Base-by-base conservation (phyloP, 2,888 invertebrate genomes). In the Nymphalis urticae region DNA sequence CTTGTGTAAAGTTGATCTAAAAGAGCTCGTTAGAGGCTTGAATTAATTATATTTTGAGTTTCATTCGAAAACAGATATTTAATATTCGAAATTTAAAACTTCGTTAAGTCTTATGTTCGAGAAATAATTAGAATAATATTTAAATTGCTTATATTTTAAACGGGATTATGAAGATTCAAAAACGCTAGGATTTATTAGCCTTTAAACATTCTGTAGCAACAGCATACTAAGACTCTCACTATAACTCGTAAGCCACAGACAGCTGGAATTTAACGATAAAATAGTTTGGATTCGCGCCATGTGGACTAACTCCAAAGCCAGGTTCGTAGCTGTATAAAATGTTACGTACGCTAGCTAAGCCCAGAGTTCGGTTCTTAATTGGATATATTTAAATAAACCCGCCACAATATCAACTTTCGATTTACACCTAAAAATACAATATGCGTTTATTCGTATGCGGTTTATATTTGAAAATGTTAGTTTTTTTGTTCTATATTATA, bases 261-360 rank as follows among this genome's bases (percentile, higher is more conserved):
- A 62, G 48, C 65, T 71, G 63, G 60, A 71, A 71, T 66, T 68
- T 68, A 70, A 63, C 64, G 68, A 66, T 71, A 66, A 68, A 68
- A 69, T 69, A 71, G 63, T 66, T 69, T 71, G 69, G 68, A 71
- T 66, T 61, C 56, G 36, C 24, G 69, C 69, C 71, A 71, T 66
- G 61, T 71, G 71, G 68, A 66, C 62, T 66, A 66, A 64, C 56
- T 71, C 69, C 68, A 69, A 61, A 66, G 63, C 62, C 50, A 58
- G 68, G 69, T 58, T 64, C 54, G 60, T 59, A 48, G 60, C 64
- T 63, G 54, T 61, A 62, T 71, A 71, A 69, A 71, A 69, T 66
- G 65, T 60, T 59, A 60, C 63, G 54, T 56, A 56, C 60, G 53
- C 13, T 42, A 51, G 65, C 51, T 66, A 21, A 59, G 51, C 36